phyloP scores from a whole-genome alignment of 2,888 invertebrate genomes.

The Drosophila subsilvestris region DNA sequence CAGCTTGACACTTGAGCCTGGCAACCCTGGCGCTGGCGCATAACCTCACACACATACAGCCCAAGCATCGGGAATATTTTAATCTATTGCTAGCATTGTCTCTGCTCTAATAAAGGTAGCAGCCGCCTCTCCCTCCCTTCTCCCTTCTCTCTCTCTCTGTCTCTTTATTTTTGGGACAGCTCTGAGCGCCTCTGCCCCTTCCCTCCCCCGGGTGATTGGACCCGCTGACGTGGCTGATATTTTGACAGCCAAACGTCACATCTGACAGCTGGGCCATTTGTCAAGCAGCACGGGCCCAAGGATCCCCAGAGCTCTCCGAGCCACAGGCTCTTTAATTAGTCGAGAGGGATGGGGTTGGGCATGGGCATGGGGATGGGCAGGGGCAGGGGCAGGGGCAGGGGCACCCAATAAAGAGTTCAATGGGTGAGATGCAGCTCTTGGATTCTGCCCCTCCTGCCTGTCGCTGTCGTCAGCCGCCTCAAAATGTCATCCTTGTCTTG shows the following conservation, averaged over 20 bases:
- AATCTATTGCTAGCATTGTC: slow-evolving; percentile 56
- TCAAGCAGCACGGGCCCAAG: slow-evolving; percentile 57
- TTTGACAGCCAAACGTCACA: slow-evolving; percentile 81
- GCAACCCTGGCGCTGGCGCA: slow-evolving; percentile 13
- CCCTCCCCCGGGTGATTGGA: slow-evolving; percentile 42
- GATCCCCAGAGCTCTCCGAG: slow-evolving; percentile 5
- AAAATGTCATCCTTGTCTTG: slow-evolving; percentile 1
- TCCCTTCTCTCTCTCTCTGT: background rate
- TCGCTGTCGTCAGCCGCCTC: background rate
- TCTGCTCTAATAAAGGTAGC: slow-evolving; percentile 21
- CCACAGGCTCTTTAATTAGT: slow-evolving; percentile 58
- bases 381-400: background rate
- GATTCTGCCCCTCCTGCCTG: background rate
- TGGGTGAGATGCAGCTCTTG: background rate
- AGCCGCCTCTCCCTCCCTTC: background rate
- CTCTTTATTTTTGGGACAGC: background rate
- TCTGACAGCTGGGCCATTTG: slow-evolving; percentile 80
- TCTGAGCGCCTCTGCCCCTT: too few species aligned
- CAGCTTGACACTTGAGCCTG: slow-evolving; percentile 73
- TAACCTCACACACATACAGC: slow-evolving; percentile 21
- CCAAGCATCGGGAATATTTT: slow-evolving; percentile 65
- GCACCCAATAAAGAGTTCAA: slow-evolving; percentile 23
- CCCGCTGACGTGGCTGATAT: slow-evolving; percentile 55
- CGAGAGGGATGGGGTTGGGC: background rate
- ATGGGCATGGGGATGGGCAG: background rate